Conservation (phyloP, 1,140 invertebrate species). For the Habropoda laboriosa region DNA sequence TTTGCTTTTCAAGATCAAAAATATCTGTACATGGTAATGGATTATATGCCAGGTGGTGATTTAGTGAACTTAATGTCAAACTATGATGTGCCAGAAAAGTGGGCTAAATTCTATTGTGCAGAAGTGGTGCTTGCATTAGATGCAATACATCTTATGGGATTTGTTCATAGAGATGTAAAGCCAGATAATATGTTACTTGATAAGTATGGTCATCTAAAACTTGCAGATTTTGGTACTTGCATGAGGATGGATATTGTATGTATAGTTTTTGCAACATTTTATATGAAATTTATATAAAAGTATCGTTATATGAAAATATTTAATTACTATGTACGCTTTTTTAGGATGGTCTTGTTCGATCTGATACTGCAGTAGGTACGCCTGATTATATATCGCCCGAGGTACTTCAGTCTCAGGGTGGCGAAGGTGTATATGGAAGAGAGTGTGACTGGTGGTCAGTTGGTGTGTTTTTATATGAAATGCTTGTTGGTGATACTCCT, state of each 20-base stretch:
- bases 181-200: slow-evolving; percentile 99
- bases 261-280: slow-evolving; percentile 22
- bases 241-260: slow-evolving; percentile 96
- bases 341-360: slow-evolving; percentile 95
- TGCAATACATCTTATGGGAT: slow-evolving; percentile 99
- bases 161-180: slow-evolving; percentile 99
- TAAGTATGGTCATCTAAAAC: slow-evolving; percentile 96
- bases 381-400: slow-evolving; percentile 99
- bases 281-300: background rate
- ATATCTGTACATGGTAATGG: slow-evolving; percentile 99
- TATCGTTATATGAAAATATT: background rate
- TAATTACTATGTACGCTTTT: slow-evolving; percentile 35
- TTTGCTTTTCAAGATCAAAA: slow-evolving; percentile 98
- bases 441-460: slow-evolving; percentile 99
- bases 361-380: slow-evolving; percentile 98
- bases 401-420: slow-evolving; percentile 97
- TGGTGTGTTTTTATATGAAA: slow-evolving; percentile 99
- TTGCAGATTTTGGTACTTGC: slow-evolving; percentile 99
- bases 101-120: slow-evolving; percentile 99
- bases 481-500: slow-evolving; percentile 99
- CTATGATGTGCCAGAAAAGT: slow-evolving; percentile 99
- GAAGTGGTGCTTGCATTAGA: slow-evolving; percentile 99
- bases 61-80: slow-evolving; percentile 99
- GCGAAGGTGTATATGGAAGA: slow-evolving; percentile 96
- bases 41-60: slow-evolving; percentile 99